These are phyloP conservation scores for Acipenser oxyrinchus DNA, from an alignment of 2,797 vertebrate species.

Conservation along the genomic window DNA sequence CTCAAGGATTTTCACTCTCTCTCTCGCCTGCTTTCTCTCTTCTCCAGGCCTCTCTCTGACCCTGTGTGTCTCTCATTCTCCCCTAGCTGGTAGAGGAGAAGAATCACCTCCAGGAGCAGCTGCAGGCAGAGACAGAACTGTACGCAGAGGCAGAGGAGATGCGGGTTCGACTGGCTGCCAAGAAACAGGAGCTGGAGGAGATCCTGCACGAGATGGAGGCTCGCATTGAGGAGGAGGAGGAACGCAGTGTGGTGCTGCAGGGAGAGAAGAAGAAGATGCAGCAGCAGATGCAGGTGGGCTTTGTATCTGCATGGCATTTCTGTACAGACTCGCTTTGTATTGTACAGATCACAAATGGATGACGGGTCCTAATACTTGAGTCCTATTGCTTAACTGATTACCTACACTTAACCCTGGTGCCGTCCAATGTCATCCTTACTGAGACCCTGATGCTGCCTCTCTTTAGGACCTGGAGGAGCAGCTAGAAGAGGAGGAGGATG, in stretches of 20 bases:
- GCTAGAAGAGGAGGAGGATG: conserved; percentile 80
- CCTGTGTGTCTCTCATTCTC: conserved; percentile 8
- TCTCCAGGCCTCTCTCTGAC: not conserved
- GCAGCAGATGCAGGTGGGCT: conserved; percentile 76
- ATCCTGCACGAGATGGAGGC: conserved; percentile 93
- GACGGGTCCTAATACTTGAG: too few species aligned
- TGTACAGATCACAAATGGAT: too few species aligned
- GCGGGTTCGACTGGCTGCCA: conserved; percentile 76
- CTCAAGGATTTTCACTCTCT: not conserved
- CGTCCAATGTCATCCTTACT: not conserved
- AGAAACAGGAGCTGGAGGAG: conserved; percentile 93
- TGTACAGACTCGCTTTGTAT: too few species aligned
- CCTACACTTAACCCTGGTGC: too few species aligned
- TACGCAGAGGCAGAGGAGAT: conserved; percentile 88
- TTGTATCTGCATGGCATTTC: too few species aligned
- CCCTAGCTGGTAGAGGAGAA: conserved; percentile 77
- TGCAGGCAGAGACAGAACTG: conserved; percentile 86
- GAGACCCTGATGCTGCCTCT: not conserved
- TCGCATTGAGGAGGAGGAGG: conserved; percentile 92
- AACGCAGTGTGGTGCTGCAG: conserved; percentile 68
- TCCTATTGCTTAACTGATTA: not conserved
- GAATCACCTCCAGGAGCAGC: conserved; percentile 72
- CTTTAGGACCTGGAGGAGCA: conserved; percentile 80
- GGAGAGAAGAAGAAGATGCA: conserved; percentile 87
- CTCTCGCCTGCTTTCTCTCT: not conserved